Conservation (phyloP, 2,888 invertebrate species). For the Andrena camellia region DNA sequence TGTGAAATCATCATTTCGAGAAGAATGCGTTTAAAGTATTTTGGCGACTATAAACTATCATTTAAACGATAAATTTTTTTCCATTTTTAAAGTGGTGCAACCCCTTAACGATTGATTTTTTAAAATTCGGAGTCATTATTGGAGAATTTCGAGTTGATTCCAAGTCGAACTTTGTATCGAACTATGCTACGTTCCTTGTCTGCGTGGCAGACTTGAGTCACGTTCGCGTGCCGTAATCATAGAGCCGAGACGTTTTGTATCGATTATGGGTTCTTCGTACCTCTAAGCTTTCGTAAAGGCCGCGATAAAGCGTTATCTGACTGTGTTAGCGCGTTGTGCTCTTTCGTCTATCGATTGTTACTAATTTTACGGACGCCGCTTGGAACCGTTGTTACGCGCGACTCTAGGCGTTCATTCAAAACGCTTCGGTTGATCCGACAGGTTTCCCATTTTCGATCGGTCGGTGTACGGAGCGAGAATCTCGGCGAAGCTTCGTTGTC, state of each 20-base stretch:
- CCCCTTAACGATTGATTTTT: too few relatives aligned
- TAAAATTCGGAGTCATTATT: too few relatives aligned
- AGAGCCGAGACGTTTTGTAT: constrained; percentile 3
- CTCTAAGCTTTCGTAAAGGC: not conserved
- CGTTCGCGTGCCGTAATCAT: not conserved
- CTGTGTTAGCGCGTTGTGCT: not conserved
- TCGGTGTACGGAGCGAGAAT: not conserved
- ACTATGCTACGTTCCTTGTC: too few relatives aligned
- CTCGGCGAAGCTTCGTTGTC: not conserved
- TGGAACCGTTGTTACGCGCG: not conserved
- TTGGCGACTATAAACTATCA: too few relatives aligned
- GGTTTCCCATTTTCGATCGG: too few relatives aligned
- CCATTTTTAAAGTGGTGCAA: too few relatives aligned
- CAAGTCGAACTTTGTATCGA: too few relatives aligned
- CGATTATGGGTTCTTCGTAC: constrained; percentile 2
- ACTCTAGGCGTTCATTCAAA: not conserved
- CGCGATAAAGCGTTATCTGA: not conserved
- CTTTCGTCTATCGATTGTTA: not conserved
- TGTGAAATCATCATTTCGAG: too few relatives aligned
- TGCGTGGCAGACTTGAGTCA: not conserved
- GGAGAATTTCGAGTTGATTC: too few relatives aligned
- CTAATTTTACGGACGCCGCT: not conserved
- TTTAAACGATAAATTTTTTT: too few relatives aligned
- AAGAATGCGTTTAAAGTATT: too few relatives aligned
- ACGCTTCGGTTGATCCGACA: not conserved